Evolutionary conservation across 1,140 invertebrate genomes (phyloP).

Genomic region (Oryzaephilus surinamensis): DNA sequence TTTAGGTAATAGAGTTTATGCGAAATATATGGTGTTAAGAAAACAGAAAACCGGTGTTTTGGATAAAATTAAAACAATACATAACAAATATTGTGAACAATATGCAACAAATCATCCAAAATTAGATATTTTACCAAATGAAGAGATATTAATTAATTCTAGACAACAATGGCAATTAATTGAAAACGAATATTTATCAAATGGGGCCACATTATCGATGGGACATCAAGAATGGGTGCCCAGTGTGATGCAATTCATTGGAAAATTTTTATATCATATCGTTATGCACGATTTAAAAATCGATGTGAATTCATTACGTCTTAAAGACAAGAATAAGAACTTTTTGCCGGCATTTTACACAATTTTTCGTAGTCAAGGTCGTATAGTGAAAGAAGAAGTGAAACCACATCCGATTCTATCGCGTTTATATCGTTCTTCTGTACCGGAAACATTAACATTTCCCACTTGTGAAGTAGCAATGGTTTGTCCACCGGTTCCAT

Average conservation of each 20-base stretch:
- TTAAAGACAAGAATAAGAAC: constrained; percentile 42
- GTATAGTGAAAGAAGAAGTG: constrained; percentile 59
- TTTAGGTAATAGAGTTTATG: constrained; percentile 59
- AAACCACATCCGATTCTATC: constrained; percentile 71
- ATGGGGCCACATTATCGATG: constrained; percentile 46
- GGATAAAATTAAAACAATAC: constrained; percentile 47
- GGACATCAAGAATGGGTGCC: constrained; percentile 54
- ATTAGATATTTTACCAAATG: constrained; percentile 30
- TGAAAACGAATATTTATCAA: constrained; percentile 40
- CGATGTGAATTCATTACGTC: constrained; percentile 54
- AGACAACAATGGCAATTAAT: constrained; percentile 64
- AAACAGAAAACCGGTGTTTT: constrained; percentile 53
- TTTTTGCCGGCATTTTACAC: constrained; percentile 70
- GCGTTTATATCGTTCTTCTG: constrained; percentile 53
- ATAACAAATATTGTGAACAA: constrained; percentile 25
- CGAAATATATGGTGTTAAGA: constrained; percentile 50
- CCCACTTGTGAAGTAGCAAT: constrained; percentile 60
- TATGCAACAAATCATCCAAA: constrained; percentile 27
- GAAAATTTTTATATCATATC: constrained; percentile 79
- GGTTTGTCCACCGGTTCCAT: constrained; percentile 72
- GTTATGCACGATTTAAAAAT: constrained; percentile 78
- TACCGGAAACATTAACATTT: constrained; percentile 57
- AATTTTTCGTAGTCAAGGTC: constrained; percentile 58
- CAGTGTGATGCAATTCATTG: constrained; percentile 47
- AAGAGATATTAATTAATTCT: constrained; percentile 43